Evolutionary conservation across 2,888 invertebrate genomes (phyloP), one percentile per base, ranked within the genome.

Genomic region (Mactromeris polynyma): DNA sequence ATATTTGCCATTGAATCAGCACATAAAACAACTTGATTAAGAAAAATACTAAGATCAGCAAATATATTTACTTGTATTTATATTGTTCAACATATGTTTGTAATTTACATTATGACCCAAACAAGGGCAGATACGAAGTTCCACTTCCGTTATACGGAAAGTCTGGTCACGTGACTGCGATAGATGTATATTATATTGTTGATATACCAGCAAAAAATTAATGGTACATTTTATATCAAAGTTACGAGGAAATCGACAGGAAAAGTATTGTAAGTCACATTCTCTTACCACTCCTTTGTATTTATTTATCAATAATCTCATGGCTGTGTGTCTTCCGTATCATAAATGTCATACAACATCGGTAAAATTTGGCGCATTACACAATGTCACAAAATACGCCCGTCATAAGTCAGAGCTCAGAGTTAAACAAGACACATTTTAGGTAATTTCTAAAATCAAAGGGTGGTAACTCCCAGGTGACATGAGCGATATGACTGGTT

Each of bases 41-140:
- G 1, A 26, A 58, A 26, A 26, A n/a, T 7, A 58, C 9, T 3
- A 26, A 26, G n/a, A 1, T 58, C 1, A 26, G 2, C 58, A 21
- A n/a, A n/a, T n/a, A n/a, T 58, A 7, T 26, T 58, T 21, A n/a
- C 21, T n/a, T 51, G 14, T 19, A 58, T 58, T 1, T 1, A n/a
- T 58, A 26, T 14, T 7, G 21, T 2, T 58, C 26, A 19, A 77
- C 33, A 33, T 36, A 33, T 33, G 33, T 77, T 19, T 77, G 36
- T 21, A 38, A 36, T n/a, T 33, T n/a, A 77, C 33, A 38, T 40
- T 31, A 85, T 92, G 96, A 96, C 85, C 90, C 94, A 7, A 84
- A 87, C 6, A 92, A 93, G 7, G 81, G 90, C 26, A 89, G 96
- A 79, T 96, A 94, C 91, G 96, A 96, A 86, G 96, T 96, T 7